phyloP scores from a whole-genome alignment of 2,113 vertebrate species.

The Zosterops hypoxanthus region DNA sequence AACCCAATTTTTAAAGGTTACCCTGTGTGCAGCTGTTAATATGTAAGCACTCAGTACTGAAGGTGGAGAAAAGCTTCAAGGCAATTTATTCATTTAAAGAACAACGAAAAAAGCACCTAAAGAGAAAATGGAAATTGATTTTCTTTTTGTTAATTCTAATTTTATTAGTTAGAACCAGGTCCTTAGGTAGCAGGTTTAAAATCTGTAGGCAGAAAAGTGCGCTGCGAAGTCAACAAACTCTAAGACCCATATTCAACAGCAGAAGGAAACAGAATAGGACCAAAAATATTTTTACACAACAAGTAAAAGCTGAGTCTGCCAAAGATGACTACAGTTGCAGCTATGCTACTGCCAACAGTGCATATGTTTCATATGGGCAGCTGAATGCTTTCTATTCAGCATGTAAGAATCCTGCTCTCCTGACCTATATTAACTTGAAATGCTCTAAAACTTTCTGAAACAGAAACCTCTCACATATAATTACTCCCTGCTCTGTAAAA shows the following conservation, averaged over 20 bases:
- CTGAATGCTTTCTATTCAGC: conserved; percentile 46
- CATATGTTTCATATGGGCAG: conserved; percentile 41
- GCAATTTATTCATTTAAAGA: background rate
- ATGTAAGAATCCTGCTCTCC: background rate
- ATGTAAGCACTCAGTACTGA: background rate
- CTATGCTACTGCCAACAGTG: background rate
- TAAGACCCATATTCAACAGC: background rate
- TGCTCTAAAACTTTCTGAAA: conserved; percentile 19
- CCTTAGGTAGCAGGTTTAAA: background rate
- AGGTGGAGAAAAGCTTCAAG: background rate
- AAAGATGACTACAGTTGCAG: conserved; percentile 29
- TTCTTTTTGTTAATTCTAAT: background rate
- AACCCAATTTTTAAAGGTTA: conserved; percentile 40
- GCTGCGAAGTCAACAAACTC: background rate
- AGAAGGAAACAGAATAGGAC: conserved; percentile 4
- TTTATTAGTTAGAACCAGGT: background rate
- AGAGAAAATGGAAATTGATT: background rate
- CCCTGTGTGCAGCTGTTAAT: conserved; percentile 10
- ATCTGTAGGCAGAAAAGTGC: background rate
- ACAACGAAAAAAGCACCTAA: background rate
- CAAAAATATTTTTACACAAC: conserved; percentile 40
- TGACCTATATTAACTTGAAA: conserved; percentile 37
- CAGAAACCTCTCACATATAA: background rate
- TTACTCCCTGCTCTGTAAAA: background rate
- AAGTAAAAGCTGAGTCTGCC: conserved; percentile 15